These are phyloP conservation scores for Drosophila pullipes DNA, from an alignment of 2,888 invertebrate genomes.

Conservation along the genomic window DNA sequence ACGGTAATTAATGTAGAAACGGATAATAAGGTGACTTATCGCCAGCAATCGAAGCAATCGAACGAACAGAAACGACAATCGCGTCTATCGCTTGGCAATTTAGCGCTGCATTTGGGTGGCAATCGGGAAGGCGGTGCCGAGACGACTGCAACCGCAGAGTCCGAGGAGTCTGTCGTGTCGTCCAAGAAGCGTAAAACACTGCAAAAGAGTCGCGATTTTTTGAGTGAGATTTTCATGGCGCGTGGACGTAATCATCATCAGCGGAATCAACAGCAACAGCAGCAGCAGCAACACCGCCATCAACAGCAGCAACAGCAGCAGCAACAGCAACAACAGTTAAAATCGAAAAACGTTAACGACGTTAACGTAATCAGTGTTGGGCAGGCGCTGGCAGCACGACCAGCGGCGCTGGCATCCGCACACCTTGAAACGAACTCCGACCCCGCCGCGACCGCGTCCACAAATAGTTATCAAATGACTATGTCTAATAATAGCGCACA, in stretches of 20 bases:
- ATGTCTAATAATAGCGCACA: slow-evolving; percentile 83
- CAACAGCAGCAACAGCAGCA: slow-evolving; percentile 74
- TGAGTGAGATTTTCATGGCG: slow-evolving; percentile 85
- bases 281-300: slow-evolving; percentile 71
- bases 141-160: slow-evolving; percentile 17
- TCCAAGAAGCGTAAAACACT: slow-evolving; percentile 72
- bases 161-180: slow-evolving; percentile 13
- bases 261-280: slow-evolving; percentile 77
- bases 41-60: slow-evolving; percentile 58
- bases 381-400: slow-evolving; percentile 31
- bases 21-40: slow-evolving; percentile 47
- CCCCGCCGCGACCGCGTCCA: slow-evolving; percentile 75
- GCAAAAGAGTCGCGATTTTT: slow-evolving; percentile 81
- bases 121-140: slow-evolving; percentile 12
- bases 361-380: slow-evolving; percentile 61
- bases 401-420: slow-evolving; percentile 61
- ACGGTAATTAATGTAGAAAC: slow-evolving; percentile 61
- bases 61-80: slow-evolving; percentile 73
- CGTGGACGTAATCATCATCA: slow-evolving; percentile 85
- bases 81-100: slow-evolving; percentile 68
- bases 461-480: slow-evolving; percentile 84
- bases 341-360: slow-evolving; percentile 34
- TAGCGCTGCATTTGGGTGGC: slow-evolving; percentile 52
- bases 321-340: slow-evolving; percentile 57
- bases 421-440: slow-evolving; percentile 84